These are phyloP conservation scores for Hucho hucho DNA, from an alignment of 2,113 vertebrate genomes.

Conservation along the genomic window DNA sequence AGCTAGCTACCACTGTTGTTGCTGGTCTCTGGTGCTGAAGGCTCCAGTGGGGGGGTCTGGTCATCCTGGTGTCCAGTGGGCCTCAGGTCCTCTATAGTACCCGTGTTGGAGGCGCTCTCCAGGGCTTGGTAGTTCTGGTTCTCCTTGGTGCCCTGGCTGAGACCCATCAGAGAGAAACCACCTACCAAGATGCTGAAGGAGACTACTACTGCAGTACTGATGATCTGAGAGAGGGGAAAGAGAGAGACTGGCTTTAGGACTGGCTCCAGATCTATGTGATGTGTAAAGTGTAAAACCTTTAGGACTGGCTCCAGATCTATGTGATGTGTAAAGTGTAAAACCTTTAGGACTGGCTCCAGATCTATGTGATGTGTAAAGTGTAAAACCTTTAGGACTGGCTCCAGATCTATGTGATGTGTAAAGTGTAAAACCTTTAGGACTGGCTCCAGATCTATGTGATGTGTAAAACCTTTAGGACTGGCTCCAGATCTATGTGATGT, in stretches of 20 bases:
- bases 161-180: constrained; percentile 86
- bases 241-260: background rate
- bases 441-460: too few relatives aligned
- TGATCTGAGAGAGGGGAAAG: constrained; percentile 74
- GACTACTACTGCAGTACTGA: constrained; percentile 82
- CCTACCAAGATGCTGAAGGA: constrained; percentile 83
- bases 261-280: too few relatives aligned
- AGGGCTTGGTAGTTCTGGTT: constrained; percentile 82
- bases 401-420: too few relatives aligned
- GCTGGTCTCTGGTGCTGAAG: constrained; percentile 33
- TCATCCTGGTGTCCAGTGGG: constrained; percentile 62
- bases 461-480: too few relatives aligned
- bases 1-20: constrained; percentile 61
- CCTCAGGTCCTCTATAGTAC: constrained; percentile 63
- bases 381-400: too few relatives aligned
- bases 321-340: too few relatives aligned
- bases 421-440: too few relatives aligned
- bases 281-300: too few relatives aligned
- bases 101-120: constrained; percentile 72
- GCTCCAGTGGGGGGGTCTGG: background rate
- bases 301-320: too few relatives aligned
- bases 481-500: too few relatives aligned
- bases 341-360: too few relatives aligned
- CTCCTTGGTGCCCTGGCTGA: constrained; percentile 81
- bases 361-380: too few relatives aligned